Conservation (phyloP, 2,113 vertebrate genomes). For the Mesembrinibis cayennensis region DNA sequence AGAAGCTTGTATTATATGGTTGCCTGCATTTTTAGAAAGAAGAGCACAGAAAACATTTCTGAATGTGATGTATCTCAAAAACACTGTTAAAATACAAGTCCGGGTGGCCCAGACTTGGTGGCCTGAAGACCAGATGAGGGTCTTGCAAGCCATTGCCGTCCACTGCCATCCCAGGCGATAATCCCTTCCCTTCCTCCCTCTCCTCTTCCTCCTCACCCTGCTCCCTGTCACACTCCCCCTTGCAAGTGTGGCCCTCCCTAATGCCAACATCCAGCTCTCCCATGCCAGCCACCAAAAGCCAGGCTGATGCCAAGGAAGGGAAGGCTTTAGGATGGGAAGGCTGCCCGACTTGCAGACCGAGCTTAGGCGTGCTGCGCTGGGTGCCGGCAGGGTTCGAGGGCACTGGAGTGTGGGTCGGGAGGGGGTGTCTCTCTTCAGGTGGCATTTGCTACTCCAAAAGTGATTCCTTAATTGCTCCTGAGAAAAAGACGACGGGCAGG, state of each 20-base stretch:
- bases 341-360: too few relatives aligned
- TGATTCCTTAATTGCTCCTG: neutral
- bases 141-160: neutral
- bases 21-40: neutral
- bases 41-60: neutral
- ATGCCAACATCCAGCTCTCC: neutral
- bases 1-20: neutral
- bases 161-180: neutral
- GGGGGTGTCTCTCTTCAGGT: neutral
- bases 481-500: neutral
- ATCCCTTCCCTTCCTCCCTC: neutral
- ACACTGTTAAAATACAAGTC: neutral
- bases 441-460: neutral
- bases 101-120: neutral
- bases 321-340: neutral
- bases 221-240: neutral
- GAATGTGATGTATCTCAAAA: neutral
- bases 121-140: neutral
- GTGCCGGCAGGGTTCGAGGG: neutral
- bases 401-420: neutral
- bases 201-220: neutral
- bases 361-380: rapidly evolving
- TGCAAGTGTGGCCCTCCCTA: rapidly evolving
- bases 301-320: neutral
- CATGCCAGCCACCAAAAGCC: neutral